These are phyloP conservation scores for Phymanthus crucifer DNA, from an alignment of 92 coral and sea anemone species.

Conservation along the genomic window DNA sequence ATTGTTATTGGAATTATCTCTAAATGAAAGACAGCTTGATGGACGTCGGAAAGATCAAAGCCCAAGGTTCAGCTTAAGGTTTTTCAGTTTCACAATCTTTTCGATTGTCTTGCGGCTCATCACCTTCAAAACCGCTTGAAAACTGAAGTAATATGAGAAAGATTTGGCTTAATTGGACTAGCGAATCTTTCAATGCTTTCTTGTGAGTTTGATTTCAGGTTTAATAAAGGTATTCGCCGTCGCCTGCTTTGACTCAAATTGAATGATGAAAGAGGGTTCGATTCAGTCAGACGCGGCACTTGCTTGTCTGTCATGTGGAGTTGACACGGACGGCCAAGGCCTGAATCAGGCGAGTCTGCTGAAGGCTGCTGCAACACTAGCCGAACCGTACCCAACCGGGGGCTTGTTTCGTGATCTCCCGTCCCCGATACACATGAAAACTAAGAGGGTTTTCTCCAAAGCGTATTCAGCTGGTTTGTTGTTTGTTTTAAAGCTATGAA, in stretches of 20 bases:
- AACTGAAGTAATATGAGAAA: neutral
- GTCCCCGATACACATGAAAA: conserved; percentile 51
- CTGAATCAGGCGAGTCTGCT: conserved; percentile 14
- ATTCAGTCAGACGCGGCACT: conserved; percentile 10
- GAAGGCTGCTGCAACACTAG: conserved; percentile 5
- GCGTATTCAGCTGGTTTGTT: conserved; percentile 54
- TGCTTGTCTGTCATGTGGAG: conserved; percentile 21
- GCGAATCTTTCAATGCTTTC: neutral
- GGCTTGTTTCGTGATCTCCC: neutral
- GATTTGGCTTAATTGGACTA: neutral
- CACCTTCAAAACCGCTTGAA: neutral
- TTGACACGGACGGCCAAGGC: conserved; percentile 15
- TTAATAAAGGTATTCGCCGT: neutral
- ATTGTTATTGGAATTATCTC: conserved; percentile 48
- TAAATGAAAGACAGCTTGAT: conserved; percentile 65
- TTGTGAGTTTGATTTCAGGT: neutral
- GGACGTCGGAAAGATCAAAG: conserved; percentile 61
- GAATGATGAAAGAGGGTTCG: conserved; percentile 18
- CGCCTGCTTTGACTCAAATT: conserved; percentile 22
- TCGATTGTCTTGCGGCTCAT: neutral
- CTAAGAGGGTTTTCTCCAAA: conserved; percentile 24
- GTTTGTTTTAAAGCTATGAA: conserved; percentile 50
- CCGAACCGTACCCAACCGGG: neutral
- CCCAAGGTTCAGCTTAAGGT: conserved; percentile 46
- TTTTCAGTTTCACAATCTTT: neutral